Percentiles rank a stretch among this genome's conserved stretches.
These are phyloP conservation scores for Podotricha telesiphe DNA, from an alignment of 2,888 invertebrate species.

Conservation along the genomic window DNA sequence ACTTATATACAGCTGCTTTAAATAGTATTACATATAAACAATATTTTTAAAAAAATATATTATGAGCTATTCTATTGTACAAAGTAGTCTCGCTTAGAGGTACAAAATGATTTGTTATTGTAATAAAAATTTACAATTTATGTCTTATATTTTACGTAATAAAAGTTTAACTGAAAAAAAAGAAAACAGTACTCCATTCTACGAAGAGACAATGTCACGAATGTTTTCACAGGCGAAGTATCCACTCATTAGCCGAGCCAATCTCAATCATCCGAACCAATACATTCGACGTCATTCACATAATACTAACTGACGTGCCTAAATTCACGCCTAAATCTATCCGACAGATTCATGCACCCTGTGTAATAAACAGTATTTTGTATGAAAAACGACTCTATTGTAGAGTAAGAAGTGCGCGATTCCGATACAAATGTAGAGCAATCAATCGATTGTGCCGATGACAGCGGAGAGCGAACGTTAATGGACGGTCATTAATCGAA, in stretches of 20 bases:
- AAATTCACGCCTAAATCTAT: constrained; percentile 68
- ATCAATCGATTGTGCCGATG: constrained; percentile 71
- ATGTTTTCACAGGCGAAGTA: constrained; percentile 37
- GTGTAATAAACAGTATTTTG: constrained; percentile 28
- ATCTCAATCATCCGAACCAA: constrained; percentile 42
- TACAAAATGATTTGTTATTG: too few relatives aligned
- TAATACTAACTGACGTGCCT: constrained; percentile 44
- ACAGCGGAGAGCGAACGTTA: constrained; percentile 68
- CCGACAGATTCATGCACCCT: constrained; percentile 55
- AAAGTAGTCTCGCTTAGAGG: too few relatives aligned
- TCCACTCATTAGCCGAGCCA: constrained; percentile 33
- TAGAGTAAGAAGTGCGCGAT: constrained; percentile 41
- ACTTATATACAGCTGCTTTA: constrained; percentile 21
- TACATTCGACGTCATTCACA: constrained; percentile 41
- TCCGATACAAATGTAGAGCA: constrained; percentile 37
- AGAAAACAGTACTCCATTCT: neutral
- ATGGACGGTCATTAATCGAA: constrained; percentile 71
- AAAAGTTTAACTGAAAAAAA: too few relatives aligned
- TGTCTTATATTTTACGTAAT: too few relatives aligned
- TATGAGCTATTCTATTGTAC: neutral
- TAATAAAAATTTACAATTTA: too few relatives aligned
- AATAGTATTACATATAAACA: too few relatives aligned
- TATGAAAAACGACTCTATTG: constrained; percentile 40
- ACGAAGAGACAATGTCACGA: constrained; percentile 4
- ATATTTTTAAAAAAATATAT: too few relatives aligned